Evolutionary conservation across 1,140 invertebrate species (phyloP), one percentile per base, ranked within the genome.

Genomic region (Theocolax elegans): DNA sequence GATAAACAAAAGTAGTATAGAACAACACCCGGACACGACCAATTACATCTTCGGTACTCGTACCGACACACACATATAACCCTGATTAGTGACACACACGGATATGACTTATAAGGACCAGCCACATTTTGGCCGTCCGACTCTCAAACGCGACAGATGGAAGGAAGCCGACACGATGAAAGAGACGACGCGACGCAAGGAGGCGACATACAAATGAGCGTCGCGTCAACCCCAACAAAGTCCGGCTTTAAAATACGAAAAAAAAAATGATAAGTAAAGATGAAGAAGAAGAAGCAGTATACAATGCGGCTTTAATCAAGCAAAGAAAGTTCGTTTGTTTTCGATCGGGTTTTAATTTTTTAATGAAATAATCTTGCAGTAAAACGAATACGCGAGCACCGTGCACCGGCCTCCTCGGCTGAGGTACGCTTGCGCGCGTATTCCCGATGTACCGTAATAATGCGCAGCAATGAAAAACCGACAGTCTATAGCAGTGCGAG

Each of bases 401-500:
- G 72, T 72, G 77, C 74, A 77, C 54, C 72, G 63, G 71, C 38
- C n/a, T 66, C 17, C 75, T 19, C 4, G 6, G 49, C 48, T 53
- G 51, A 64, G 78, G 81, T 80, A 79, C 17, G 51, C 46, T 17
- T 42, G 13, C 42, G 10, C 51, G 15, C 42, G 23, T 56, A 65
- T 59, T 67, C 65, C 21, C 23, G 7, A 60, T 82, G 75, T 81
- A 85, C 81, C 83, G 79, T 85, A 86, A 84, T 78, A 81, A 81
- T 84, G 82, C 84, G 84, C 83, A 85, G 83, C 84, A 84, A 81
- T 85, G 77, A 85, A 84, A 79, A 85, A 84, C 84, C 85, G 83
- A 83, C 82, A 86, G 83, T 85, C 83, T 86, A 84, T 85, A 83
- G 84, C 84, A 85, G 84, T 84, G 85, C 83, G 85, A 85, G 85